Conservation (phyloP, 2,888 invertebrate genomes). For the Trichogramma dendrolimi region DNA sequence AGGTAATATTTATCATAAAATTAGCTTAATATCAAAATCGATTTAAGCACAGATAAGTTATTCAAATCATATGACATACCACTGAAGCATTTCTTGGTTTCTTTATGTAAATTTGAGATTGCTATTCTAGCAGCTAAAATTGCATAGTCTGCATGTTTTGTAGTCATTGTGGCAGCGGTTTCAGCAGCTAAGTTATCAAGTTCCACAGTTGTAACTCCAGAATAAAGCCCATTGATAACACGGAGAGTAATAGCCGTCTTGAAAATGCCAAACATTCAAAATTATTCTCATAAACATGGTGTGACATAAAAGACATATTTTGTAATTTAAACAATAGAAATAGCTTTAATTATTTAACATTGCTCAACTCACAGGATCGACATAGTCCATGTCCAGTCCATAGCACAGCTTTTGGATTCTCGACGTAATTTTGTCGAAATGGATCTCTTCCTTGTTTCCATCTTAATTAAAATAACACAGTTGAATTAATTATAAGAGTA, state of each 20-base stretch:
- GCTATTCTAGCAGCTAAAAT: constrained; percentile 85
- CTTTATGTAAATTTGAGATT: constrained; percentile 95
- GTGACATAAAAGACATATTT: neutral
- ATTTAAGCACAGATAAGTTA: neutral
- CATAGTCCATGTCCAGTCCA: constrained; percentile 90
- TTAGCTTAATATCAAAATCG: constrained; percentile 1
- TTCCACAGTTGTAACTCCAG: constrained; percentile 95
- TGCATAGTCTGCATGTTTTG: constrained; percentile 95
- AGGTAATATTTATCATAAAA: neutral
- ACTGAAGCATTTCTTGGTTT: constrained; percentile 91
- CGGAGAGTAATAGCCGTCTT: constrained; percentile 81
- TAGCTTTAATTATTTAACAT: neutral
- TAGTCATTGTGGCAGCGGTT: constrained; percentile 97
- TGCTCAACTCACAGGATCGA: constrained; percentile 79
- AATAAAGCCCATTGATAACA: constrained; percentile 91
- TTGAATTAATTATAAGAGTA: constrained; percentile 3
- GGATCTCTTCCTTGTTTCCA: constrained; percentile 86
- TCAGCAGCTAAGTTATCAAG: constrained; percentile 97
- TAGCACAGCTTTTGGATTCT: constrained; percentile 93
- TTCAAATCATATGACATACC: constrained; percentile 55
- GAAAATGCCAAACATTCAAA: constrained; percentile 8
- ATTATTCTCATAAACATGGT: too few relatives aligned
- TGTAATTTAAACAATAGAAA: constrained; percentile 2
- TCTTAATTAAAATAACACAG: constrained; percentile 54
- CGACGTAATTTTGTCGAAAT: constrained; percentile 97